Conservation (phyloP, 92 coral and sea anemone species). For the Anthopleura xanthogrammica region DNA sequence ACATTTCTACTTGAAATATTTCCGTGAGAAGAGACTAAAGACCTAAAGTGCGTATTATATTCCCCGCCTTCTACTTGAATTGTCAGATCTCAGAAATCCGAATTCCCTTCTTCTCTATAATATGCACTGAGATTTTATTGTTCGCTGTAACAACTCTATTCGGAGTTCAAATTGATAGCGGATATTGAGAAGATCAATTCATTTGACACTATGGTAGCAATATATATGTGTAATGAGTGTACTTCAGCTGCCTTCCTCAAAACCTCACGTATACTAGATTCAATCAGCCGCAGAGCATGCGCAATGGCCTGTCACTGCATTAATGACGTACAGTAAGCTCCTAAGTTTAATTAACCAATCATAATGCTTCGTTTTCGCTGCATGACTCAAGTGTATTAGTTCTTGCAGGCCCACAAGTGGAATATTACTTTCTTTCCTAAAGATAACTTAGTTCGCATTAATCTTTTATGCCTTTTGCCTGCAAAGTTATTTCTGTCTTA, state of each 20-base stretch:
- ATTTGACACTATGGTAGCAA: not conserved
- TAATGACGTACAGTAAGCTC: no score
- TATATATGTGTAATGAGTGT: not conserved
- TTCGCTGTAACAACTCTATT: not conserved
- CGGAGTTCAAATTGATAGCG: not conserved
- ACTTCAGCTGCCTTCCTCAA: constrained; percentile 5
- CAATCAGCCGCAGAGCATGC: not conserved
- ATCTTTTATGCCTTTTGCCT: no score
- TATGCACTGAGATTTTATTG: not conserved
- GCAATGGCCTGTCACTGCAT: not conserved
- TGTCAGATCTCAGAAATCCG: not conserved
- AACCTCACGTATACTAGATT: not conserved
- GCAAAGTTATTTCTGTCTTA: no score
- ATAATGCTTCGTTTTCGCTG: no score
- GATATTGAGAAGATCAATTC: constrained; percentile 15
- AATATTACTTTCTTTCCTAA: no score
- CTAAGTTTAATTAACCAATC: no score
- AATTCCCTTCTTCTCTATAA: not conserved
- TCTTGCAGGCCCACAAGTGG: no score
- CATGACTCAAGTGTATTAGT: no score
- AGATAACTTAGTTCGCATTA: no score
- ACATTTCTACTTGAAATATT: not conserved
- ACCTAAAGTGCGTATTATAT: not conserved
- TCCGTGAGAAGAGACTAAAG: not conserved
- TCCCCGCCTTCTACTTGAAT: not conserved